Evolutionary conservation across 2,113 vertebrate genomes (phyloP), one percentile per base, ranked within the genome.

Genomic region (Lonchura striata): DNA sequence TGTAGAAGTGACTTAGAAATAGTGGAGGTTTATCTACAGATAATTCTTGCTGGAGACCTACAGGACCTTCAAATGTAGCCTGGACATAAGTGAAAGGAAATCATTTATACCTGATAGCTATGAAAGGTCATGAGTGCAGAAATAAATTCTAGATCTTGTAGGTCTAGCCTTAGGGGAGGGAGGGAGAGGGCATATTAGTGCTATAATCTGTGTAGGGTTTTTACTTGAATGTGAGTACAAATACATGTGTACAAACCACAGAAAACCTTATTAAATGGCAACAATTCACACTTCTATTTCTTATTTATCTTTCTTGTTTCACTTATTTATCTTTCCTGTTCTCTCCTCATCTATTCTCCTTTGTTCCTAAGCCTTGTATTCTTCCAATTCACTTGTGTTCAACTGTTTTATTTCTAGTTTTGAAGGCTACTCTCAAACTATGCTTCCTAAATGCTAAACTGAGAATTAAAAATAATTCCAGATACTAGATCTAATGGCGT

Each of bases 71-170:
- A 97, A 96, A 94, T 18, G 4, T 63, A 96, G 68, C 47, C 61
- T 33, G 86, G 82, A 52, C 25, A 47, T 42, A 94, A 95, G 41
- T 95, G 94, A 97, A 97, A 86, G 94, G 92, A 97, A 97, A 97
- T 96, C 64, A 96, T 95, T 97, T 92, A 59, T 59, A 92, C 75
- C 46, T 90, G 76, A 66, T 88, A 82, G 74, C 63, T 92, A 84
- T 61, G 52, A 96, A 96, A 97, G 92, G 86, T 96, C 75, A 91
- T 35, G 88, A 94, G 83, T 54, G 64, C 94, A 75, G 76, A 96
- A 86, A 64, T 47, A 76, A 69, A 95, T 94, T 91, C 61, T 39
- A 65, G 59, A 83, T 82, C 44, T 61, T 6, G 9, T 18, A 80
- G 61, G 49, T 77, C 80, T 60, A 68, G n/a, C 82, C 70, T 79